Percentiles rank a stretch among this genome's conserved stretches.
Evolutionary conservation across 2,797 vertebrate genomes (phyloP).

Genomic region (Arnoldichthys spilopterus): DNA sequence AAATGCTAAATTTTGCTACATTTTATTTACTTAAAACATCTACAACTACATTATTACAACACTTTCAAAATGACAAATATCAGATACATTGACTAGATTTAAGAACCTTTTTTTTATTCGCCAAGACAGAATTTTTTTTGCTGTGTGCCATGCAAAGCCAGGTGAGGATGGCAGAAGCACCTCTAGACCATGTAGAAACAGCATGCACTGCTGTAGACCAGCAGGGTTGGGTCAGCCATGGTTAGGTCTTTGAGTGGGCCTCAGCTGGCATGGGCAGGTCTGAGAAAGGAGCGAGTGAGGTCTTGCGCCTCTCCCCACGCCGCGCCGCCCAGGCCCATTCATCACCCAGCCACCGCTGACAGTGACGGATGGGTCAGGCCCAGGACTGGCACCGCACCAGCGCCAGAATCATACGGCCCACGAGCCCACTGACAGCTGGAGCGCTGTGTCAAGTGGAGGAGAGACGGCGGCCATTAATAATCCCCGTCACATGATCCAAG

Average conservation of each 20-base stretch:
- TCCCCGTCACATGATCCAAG: slow-evolving; percentile 89
- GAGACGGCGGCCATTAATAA: slow-evolving; percentile 99
- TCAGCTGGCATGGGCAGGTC: slow-evolving; percentile 81
- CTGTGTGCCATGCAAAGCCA: not conserved
- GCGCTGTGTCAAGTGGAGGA: slow-evolving; percentile 97
- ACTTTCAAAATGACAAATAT: no score
- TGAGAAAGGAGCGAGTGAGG: slow-evolving; percentile 71
- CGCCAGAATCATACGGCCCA: slow-evolving; percentile 72
- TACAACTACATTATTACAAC: no score
- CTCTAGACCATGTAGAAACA: not conserved
- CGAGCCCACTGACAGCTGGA: slow-evolving; percentile 97
- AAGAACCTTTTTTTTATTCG: no score
- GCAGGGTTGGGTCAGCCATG: slow-evolving; percentile 6
- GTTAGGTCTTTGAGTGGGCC: slow-evolving; percentile 60
- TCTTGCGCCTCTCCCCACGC: slow-evolving; percentile 76
- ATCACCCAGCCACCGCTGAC: slow-evolving; percentile 92
- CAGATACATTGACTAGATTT: no score
- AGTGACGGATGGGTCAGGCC: slow-evolving; percentile 96
- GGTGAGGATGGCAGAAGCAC: not conserved
- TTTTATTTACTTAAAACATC: no score
- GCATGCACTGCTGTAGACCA: not conserved
- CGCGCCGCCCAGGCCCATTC: slow-evolving; percentile 85
- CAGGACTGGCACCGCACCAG: slow-evolving; percentile 91
- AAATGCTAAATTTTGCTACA: no score
- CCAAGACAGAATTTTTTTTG: not conserved